Evolutionary conservation across 1,140 invertebrate species (phyloP).

Genomic region (Cecropterus lyciades): DNA sequence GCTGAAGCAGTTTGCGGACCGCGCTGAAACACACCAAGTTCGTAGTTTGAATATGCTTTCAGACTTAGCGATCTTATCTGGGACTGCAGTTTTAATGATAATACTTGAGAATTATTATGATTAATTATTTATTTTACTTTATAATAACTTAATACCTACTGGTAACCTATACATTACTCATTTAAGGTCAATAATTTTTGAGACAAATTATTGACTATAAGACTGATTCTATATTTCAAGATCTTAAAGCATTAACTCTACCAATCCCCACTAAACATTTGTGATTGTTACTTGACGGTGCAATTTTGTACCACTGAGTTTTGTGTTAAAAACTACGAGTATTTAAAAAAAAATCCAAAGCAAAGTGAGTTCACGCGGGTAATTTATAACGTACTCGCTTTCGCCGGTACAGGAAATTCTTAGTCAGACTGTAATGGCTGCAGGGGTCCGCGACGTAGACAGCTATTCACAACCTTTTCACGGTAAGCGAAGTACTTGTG

Average conservation of each 20-base stretch:
- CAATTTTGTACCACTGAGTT: too few relatives aligned
- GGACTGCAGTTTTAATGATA: not conserved
- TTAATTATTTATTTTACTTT: too few relatives aligned
- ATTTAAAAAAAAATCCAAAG: not conserved
- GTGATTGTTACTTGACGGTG: too few relatives aligned
- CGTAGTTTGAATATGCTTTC: not conserved
- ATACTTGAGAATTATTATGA: too few relatives aligned
- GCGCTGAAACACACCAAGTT: not conserved
- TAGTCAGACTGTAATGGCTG: conserved; percentile 1
- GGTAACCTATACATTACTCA: too few relatives aligned
- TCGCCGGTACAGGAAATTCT: not conserved
- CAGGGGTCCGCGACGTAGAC: not conserved
- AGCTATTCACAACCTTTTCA: conserved; percentile 1
- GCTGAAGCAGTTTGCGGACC: conserved; percentile 15
- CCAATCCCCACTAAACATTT: too few relatives aligned
- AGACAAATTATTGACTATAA: too few relatives aligned
- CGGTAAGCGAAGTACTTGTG: not conserved
- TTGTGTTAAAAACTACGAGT: not conserved
- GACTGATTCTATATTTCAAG: too few relatives aligned
- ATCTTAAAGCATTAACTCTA: too few relatives aligned
- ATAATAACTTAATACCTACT: too few relatives aligned
- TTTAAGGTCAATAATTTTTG: too few relatives aligned
- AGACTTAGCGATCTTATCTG: not conserved
- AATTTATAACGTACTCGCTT: conserved; percentile 4
- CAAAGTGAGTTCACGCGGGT: not conserved